Conservation (phyloP, 2,797 vertebrate genomes). For the Acanthurus lineatus region DNA sequence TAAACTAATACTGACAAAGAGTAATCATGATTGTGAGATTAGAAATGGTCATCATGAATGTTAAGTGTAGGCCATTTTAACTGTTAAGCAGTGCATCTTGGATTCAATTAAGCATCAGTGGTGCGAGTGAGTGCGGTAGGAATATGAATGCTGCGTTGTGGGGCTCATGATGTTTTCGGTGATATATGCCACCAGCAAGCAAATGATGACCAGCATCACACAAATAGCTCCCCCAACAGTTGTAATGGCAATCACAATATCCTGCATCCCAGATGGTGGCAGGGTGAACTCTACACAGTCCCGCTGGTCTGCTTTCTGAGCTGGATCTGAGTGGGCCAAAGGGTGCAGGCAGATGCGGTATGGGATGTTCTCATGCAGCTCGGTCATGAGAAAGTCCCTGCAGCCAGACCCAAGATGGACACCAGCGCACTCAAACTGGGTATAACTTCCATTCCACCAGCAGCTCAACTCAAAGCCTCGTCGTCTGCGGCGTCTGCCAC, state of each 20-base stretch:
- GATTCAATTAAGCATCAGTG: constrained; percentile 60
- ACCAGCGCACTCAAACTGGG: constrained; percentile 93
- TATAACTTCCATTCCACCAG: constrained; percentile 96
- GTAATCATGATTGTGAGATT: constrained; percentile 32
- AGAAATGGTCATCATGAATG: constrained; percentile 16
- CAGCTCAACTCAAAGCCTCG: constrained; percentile 92
- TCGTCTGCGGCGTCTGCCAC: constrained; percentile 73
- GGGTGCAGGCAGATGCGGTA: constrained; percentile 93
- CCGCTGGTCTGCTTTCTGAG: constrained; percentile 56
- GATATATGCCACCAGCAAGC: constrained; percentile 97
- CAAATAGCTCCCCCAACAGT: constrained; percentile 98
- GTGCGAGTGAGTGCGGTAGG: constrained; percentile 79
- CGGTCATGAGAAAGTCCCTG: constrained; percentile 91
- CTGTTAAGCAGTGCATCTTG: constrained; percentile 23
- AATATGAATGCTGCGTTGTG: constrained; percentile 78
- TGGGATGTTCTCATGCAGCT: constrained; percentile 93
- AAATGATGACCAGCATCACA: constrained; percentile 99
- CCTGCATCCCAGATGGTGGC: constrained; percentile 92
- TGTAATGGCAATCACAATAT: constrained; percentile 98
- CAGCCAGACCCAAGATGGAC: constrained; percentile 92
- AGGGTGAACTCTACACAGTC: constrained; percentile 95
- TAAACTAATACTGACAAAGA: constrained; percentile 15
- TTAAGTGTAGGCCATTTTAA: constrained; percentile 25
- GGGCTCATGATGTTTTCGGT: constrained; percentile 97
- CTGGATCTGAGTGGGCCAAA: constrained; percentile 71